Evolutionary conservation across 2,888 invertebrate genomes (phyloP), one percentile per base, ranked within the genome.

Genomic region (Trichacis sp.): DNA sequence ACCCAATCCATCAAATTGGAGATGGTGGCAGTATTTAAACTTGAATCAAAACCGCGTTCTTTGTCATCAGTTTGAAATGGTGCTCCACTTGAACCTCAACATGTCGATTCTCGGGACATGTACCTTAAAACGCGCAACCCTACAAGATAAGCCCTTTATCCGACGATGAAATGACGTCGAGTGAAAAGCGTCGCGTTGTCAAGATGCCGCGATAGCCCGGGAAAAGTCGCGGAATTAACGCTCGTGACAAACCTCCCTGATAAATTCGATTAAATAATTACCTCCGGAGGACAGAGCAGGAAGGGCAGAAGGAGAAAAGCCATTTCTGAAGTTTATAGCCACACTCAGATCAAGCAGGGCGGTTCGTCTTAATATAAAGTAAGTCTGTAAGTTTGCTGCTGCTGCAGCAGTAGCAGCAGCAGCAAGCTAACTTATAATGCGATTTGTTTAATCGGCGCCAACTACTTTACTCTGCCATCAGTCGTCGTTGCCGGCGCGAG

Each of bases 391-490:
- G 78, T 81, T 80, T 77, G 73, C 77, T 75, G 75, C 76, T 77
- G 76, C 75, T 5, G 24, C 24, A 24, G 24, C 77, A 78, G 75
- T 77, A 75, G 77, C 68, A 74, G 76, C 65, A 71, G 15, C 40
- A 40, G 40, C 40, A 40, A 40, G 77, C 78, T 78, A 83, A 83
- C 81, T 83, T 82, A 83, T 83, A 83, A 83, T 82, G 79, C 79
- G 82, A 84, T 83, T 84, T 84, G 81, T 81, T 83, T 82, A 82
- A 83, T 84, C 82, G 82, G 80, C 80, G 82, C 82, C 82, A 81
- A 80, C 78, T 81, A 82, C 80, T 80, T 81, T 77, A 75, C 74
- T 76, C 75, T 73, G 72, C 72, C 74, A 66, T 62, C 66, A 76
- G 70, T 67, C 75, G 65, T 62, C 60, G 65, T 62, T 24, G 46